Evolutionary conservation across 2,113 vertebrate species (phyloP).

Genomic region (Carassius carassius): DNA sequence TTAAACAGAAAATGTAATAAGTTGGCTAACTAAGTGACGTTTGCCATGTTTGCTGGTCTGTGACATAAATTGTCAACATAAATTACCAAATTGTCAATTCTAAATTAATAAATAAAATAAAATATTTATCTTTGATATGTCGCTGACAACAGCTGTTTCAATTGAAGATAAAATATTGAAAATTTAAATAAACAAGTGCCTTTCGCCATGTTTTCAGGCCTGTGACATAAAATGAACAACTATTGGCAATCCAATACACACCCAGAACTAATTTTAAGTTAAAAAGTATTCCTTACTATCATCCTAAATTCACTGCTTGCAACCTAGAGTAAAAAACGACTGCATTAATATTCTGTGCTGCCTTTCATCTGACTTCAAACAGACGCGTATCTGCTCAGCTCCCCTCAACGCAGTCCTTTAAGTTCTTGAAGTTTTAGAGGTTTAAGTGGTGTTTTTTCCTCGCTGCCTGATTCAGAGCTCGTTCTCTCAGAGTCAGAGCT

Average conservation of each 20-base stretch:
- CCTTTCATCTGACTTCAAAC: slow-evolving; percentile 12
- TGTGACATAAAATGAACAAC: background rate
- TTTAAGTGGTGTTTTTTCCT: background rate
- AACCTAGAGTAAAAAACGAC: background rate
- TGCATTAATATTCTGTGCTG: slow-evolving; percentile 14
- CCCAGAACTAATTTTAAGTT: too few relatives aligned
- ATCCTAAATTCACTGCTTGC: background rate
- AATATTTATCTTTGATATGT: background rate
- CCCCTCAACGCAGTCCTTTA: background rate
- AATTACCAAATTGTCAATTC: background rate
- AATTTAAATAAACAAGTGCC: too few relatives aligned
- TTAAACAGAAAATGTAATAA: background rate
- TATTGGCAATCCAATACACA: too few relatives aligned
- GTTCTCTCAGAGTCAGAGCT: background rate
- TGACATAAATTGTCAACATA: background rate
- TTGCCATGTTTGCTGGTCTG: background rate
- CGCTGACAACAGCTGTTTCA: background rate
- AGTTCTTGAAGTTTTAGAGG: background rate
- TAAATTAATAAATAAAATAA: background rate
- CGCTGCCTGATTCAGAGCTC: background rate
- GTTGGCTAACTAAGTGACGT: too few relatives aligned
- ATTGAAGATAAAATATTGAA: background rate
- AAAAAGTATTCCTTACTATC: background rate
- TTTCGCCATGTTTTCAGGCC: background rate
- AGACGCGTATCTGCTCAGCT: background rate